Base-by-base conservation (phyloP, 2,888 invertebrate species). In the Glaucopsyche alexis region DNA sequence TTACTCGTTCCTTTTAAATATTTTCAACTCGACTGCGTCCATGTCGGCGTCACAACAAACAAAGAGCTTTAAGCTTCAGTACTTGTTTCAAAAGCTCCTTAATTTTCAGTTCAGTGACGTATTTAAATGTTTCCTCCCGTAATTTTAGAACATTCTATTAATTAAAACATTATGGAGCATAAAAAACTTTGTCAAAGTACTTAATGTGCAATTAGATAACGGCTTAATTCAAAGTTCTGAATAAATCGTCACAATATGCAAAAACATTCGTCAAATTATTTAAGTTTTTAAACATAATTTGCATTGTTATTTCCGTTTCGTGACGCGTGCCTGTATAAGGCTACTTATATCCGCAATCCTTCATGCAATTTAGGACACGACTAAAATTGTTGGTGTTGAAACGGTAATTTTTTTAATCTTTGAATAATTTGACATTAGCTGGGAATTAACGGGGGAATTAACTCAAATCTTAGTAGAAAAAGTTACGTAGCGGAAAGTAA, bases 351-450 rank as follows among this genome's bases (percentile, higher is more conserved):
- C 60, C 60, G 60, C 29, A 60, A 60, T 60, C 19, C 11, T 19
- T 60, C 55, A 60, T 60, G 60, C 38, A 29, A 60, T 60, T 29
- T 60, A 60, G 60, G 60, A 60, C 60, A 60, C 60, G 60, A 60
- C 60, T 29, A 29, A 60, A 60, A 60, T 60, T 60, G 16, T 19
- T 19, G 9, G 55, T 6, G 14, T 60, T 60, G 14, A 29, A 60
- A 60, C 29, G 1, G 13, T 38, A 7, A 38, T 60, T 60, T 29
- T 29, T 19, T 29, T 16, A 14, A 14, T 49, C 29, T 29, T 29
- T 29, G 29, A 29, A 29, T 29, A 2, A 29, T 29, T 29, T 3
- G 29, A 4, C 4, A 29, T 29, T 3, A 29, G 29, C 29, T 29
- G 29, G 4, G 29, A 13, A 11, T 60, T 60, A 60, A 29, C 29